Base-by-base conservation (phyloP, 2,888 invertebrate genomes). In the Yponomeuta evonymella region DNA sequence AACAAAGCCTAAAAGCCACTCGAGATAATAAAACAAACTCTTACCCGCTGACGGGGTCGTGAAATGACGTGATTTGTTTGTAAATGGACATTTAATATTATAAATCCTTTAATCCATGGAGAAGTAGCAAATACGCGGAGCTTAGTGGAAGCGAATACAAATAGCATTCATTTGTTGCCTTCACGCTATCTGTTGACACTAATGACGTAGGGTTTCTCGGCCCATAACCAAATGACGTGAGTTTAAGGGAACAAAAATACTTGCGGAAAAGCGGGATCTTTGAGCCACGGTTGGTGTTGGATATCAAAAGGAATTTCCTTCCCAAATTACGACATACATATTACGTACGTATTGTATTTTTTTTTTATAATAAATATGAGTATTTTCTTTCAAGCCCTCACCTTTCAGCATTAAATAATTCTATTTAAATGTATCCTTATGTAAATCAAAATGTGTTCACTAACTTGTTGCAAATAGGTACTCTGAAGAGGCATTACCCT, bases 121-220 rank as follows among this genome's bases (percentile, higher is more conserved):
- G 29, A 29, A 29, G 29, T 74, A 77, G 75, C 75, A 76, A 76
- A 75, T 78, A 66, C n/a, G 79, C 77, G 73, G 76, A 75, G 76
- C 78, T 76, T 77, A 76, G 79, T 80, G 76, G 77, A 78, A 79
- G 76, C 78, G 72, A 75, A 79, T 76, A 83, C 78, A 82, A 83
- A 83, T 82, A 79, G 74, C 73, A 67, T 63, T 76, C 78, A 82
- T 84, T 82, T 80, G 80, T 82, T 79, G 79, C 79, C 78, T 79
- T 74, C 75, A 79, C 76, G 77, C 77, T 76, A 78, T 75, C 75
- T 77, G 79, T 80, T 78, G 76, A 76, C 80, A 78, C 78, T 83
- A 82, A 84, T 81, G 81, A 82, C 77, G 73, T 72, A 73, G 74
- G 78, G 79, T 80, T 80, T 78, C 77, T 77, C 78, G 79, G 80